These are phyloP conservation scores for Drosophila multiciliata DNA, from an alignment of 2,888 invertebrate genomes.

Conservation along the genomic window DNA sequence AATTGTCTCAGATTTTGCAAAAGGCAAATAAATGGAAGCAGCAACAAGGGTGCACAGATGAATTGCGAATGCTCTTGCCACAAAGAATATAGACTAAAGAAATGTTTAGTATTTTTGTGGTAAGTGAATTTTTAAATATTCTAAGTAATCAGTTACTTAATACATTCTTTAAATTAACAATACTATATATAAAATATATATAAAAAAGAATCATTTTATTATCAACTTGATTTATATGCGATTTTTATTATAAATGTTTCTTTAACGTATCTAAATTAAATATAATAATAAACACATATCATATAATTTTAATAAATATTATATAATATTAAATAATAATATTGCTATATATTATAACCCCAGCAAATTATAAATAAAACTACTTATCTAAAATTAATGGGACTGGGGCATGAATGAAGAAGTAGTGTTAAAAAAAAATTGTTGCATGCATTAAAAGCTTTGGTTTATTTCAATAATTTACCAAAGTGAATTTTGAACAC, in stretches of 20 bases:
- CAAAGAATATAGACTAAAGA: not conserved
- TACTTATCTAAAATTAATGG: not conserved
- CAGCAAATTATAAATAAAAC: not conserved
- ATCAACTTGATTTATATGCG: not conserved
- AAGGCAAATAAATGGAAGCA: conserved; percentile 32
- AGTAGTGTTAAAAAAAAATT: not conserved
- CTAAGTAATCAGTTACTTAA: not conserved
- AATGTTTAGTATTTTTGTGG: not conserved
- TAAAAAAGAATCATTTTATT: not conserved
- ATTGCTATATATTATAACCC: not conserved
- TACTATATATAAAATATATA: accelerated
- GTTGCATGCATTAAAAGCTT: not conserved
- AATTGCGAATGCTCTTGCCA: conserved; percentile 12
- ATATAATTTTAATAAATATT: too few species aligned
- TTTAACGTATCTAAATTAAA: not conserved
- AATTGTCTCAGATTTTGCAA: conserved; percentile 73
- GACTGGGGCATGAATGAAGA: not conserved
- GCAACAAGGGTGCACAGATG: conserved; percentile 3
- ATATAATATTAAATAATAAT: too few species aligned
- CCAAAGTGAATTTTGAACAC: conserved; percentile 6
- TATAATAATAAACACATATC: too few species aligned
- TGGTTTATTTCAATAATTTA: not conserved
- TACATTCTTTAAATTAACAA: not conserved
- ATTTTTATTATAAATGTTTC: not conserved
- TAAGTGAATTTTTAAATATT: not conserved